These are phyloP conservation scores for Ceratina calcarata DNA, from an alignment of 1,140 invertebrate species.

Conservation along the genomic window DNA sequence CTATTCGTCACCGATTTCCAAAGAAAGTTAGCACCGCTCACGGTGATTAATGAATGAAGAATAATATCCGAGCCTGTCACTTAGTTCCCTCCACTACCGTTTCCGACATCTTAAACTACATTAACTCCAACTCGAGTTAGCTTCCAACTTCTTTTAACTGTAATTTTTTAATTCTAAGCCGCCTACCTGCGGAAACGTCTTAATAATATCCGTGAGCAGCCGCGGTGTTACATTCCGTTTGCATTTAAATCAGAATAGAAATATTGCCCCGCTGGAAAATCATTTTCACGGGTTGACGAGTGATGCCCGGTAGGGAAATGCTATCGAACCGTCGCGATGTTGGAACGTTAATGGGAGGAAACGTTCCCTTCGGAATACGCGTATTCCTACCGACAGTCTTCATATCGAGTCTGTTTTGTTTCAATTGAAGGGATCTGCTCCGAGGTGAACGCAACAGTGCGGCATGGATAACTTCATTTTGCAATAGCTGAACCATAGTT, in stretches of 20 bases:
- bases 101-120: slow-evolving; percentile 44
- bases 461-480: too few species aligned
- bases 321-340: slow-evolving; percentile 14
- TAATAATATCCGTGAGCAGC: background rate
- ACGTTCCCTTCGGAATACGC: background rate
- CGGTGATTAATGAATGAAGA: slow-evolving; percentile 25
- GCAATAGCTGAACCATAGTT: too few species aligned
- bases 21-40: slow-evolving; percentile 13
- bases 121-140: slow-evolving; percentile 6
- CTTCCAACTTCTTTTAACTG: too few species aligned
- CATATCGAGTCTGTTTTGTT: background rate
- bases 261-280: slow-evolving; percentile 6
- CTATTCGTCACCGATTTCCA: slow-evolving; percentile 23
- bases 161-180: background rate
- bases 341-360: background rate
- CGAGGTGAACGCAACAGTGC: too few species aligned
- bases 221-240: slow-evolving; percentile 4
- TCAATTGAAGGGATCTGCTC: background rate
- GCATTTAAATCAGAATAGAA: slow-evolving; percentile 31
- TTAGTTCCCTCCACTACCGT: background rate
- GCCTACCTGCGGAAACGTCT: background rate
- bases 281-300: slow-evolving; percentile 11
- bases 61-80: slow-evolving; percentile 25
- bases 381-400: background rate
- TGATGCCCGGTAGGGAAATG: slow-evolving; percentile 1